Evolutionary conservation across 1,140 invertebrate species (phyloP), one percentile per base, ranked within the genome.

Genomic region (Drosophila subobscura): DNA sequence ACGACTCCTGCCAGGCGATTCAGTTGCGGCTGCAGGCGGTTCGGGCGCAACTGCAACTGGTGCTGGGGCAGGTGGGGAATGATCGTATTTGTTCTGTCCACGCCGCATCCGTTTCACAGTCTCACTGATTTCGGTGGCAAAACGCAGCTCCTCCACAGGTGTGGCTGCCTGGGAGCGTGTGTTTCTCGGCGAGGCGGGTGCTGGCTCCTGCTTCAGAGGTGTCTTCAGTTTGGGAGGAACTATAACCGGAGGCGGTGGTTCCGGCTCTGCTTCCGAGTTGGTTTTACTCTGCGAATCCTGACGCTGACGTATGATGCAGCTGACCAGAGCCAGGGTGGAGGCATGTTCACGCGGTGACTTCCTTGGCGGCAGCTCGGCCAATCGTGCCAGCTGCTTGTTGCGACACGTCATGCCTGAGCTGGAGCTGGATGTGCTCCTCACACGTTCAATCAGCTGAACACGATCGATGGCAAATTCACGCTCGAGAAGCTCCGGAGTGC

Each of bases 311-410:
- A 94, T 91, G 25, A 95, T 88, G 51, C 94, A 94, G 55, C 95
- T 95, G 64, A 97, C 94, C 57, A 97, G 96, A 0, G 96, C 96
- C 37, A 97, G 89, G 0, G 96, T 97, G 0, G 96, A 96, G 0
- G 96, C 96, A 80, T 97, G 96, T 89, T 96, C 96, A 27, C 96
- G 92, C 0, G 96, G 96, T 3, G 96, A 96, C 79, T 97, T 97
- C n/a, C 96, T 92, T 0, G 96, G 95, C 1, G 96, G 95, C 65
- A 93, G 92, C 53, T 94, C 92, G 2, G 56, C 88, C 56, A 54
- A 91, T 67, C 67, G 90, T 61, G 40, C 91, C 50, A 93, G 29
- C 90, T 79, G 50, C 86, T 93, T 65, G 83, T 86, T 79, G 4
- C 72, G 71, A 23, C 77, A 86, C 27, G 67, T 79, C 1, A 56